Conservation (phyloP, 2,113 vertebrate species). For the Prionailurus viverrinus region DNA sequence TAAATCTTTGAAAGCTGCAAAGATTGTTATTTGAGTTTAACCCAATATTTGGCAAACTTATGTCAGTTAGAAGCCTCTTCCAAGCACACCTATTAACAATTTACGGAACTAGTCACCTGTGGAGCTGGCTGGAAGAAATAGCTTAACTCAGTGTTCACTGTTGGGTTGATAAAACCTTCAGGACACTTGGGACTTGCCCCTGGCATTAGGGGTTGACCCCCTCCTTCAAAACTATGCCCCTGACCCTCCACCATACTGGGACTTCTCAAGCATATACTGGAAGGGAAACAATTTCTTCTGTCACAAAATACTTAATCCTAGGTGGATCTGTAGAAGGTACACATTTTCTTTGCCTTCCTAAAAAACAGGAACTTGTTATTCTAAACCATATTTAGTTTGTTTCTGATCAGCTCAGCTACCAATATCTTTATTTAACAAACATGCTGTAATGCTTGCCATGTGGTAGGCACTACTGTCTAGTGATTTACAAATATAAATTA, state of each 20-base stretch:
- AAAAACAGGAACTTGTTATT: neutral
- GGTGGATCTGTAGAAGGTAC: neutral
- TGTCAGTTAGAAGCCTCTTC: conserved; percentile 25
- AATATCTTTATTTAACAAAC: conserved; percentile 22
- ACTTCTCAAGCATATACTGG: neutral
- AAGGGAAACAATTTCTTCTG: neutral
- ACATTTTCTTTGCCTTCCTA: conserved; percentile 10
- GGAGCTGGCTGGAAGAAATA: neutral
- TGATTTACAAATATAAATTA: neutral
- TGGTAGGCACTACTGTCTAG: neutral
- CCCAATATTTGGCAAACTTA: neutral
- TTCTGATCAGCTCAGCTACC: neutral
- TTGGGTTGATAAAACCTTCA: neutral
- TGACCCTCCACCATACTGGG: neutral
- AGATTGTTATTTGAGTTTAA: conserved; percentile 7
- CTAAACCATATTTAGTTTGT: conserved; percentile 3
- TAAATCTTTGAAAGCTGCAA: neutral
- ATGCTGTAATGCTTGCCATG: neutral
- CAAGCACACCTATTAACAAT: conserved; percentile 22
- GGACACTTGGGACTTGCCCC: neutral
- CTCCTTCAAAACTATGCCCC: neutral
- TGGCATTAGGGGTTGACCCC: neutral
- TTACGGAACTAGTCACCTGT: neutral
- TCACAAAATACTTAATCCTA: neutral
- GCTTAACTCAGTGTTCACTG: neutral